Evolutionary conservation across 2,113 vertebrate genomes (phyloP).

Genomic region (Chinchilla lanigera): DNA sequence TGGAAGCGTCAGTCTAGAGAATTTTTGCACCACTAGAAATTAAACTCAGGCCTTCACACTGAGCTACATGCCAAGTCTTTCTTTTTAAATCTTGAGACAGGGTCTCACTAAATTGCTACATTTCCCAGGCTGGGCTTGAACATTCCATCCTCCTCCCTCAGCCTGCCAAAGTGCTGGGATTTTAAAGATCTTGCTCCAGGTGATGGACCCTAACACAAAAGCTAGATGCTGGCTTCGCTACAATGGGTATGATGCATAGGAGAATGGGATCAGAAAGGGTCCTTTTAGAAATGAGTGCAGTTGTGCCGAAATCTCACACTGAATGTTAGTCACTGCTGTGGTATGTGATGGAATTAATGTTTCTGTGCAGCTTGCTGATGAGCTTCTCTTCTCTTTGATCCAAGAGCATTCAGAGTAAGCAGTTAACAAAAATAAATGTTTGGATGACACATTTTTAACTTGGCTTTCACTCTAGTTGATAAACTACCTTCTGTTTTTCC

Average conservation of each 20-base stretch:
- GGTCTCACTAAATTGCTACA: not conserved
- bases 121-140: not conserved
- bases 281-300: not conserved
- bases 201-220: not conserved
- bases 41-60: not conserved
- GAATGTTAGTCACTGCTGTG: not conserved
- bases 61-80: not conserved
- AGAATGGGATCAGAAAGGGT: not conserved
- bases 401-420: slow-evolving; percentile 11
- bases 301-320: not conserved
- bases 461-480: slow-evolving; percentile 29
- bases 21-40: not conserved
- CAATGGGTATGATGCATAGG: not conserved
- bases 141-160: not conserved
- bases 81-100: not conserved
- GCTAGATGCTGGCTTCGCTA: not conserved
- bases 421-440: slow-evolving; percentile 50
- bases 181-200: not conserved
- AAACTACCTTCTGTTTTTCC: slow-evolving; percentile 33
- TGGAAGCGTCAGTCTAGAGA: not conserved
- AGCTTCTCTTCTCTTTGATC: not conserved
- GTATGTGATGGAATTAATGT: not conserved
- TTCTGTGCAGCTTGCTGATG: not conserved
- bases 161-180: not conserved
- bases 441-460: slow-evolving; percentile 31